Conservation (phyloP, 2,888 invertebrate species). For the Napeogenes sylphis region DNA sequence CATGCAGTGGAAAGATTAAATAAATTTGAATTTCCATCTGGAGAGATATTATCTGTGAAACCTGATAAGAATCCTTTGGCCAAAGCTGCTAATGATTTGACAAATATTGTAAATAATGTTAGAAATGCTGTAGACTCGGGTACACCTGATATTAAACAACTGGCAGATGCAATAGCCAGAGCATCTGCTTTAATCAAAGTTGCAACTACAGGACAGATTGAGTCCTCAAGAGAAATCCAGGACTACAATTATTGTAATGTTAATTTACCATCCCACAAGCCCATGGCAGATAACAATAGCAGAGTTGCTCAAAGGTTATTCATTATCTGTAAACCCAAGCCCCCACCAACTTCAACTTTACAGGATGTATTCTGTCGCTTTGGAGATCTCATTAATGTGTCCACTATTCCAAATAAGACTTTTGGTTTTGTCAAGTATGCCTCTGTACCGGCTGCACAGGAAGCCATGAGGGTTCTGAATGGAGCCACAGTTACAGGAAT, state of each 20-base stretch:
- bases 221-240: conserved; percentile 33
- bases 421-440: conserved; percentile 96
- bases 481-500: conserved; percentile 90
- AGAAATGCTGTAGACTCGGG: conserved; percentile 57
- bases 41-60: conserved; percentile 87
- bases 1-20: conserved; percentile 91
- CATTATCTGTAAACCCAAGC: conserved; percentile 79
- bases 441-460: conserved; percentile 84
- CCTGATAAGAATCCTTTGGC: conserved; percentile 74
- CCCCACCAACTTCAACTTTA: conserved; percentile 86
- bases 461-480: conserved; percentile 84
- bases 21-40: conserved; percentile 95
- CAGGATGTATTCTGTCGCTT: conserved; percentile 93
- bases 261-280: conserved; percentile 84
- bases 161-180: conserved; percentile 87
- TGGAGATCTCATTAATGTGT: conserved; percentile 93
- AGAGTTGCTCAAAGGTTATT: conserved; percentile 82
- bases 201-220: conserved; percentile 59
- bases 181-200: conserved; percentile 86
- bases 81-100: conserved; percentile 59
- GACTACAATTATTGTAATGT: conserved; percentile 77
- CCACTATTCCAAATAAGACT: conserved; percentile 91
- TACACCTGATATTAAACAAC: conserved; percentile 77
- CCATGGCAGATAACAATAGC: conserved; percentile 79
- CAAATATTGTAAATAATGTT: conserved; percentile 59